Conservation (phyloP, 2,797 vertebrate genomes). For the Clarias platycephalus region DNA sequence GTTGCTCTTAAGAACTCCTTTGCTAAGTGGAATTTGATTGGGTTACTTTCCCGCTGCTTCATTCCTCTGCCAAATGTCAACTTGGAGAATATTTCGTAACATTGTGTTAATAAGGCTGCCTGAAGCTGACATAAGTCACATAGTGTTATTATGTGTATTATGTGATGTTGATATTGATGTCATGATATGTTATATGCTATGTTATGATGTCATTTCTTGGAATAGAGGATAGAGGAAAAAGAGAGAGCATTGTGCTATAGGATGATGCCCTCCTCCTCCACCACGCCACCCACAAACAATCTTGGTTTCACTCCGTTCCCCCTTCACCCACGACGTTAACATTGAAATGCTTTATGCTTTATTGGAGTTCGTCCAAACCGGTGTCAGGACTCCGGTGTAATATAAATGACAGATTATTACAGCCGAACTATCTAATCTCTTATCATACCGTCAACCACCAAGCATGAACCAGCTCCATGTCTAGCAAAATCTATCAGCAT, state of each 20-base stretch:
- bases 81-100: neutral
- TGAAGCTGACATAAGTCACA: neutral
- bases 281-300: neutral
- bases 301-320: no score
- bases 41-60: slow-evolving; percentile 7
- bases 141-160: neutral
- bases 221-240: neutral
- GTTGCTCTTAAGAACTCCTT: slow-evolving; percentile 5
- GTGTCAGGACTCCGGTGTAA: neutral
- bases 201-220: neutral
- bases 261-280: slow-evolving; percentile 59
- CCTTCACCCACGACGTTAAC: neutral
- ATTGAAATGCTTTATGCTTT: neutral
- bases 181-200: no score
- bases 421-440: neutral
- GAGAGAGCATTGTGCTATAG: slow-evolving; percentile 68
- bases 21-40: slow-evolving; percentile 25
- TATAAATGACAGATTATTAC: neutral
- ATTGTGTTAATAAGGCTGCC: neutral
- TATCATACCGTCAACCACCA: neutral
- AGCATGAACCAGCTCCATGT: neutral
- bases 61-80: slow-evolving; percentile 21
- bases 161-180: neutral
- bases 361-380: neutral
- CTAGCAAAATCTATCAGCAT: neutral